Conservation (phyloP, 2,113 vertebrate genomes). For the Arenaria interpres region DNA sequence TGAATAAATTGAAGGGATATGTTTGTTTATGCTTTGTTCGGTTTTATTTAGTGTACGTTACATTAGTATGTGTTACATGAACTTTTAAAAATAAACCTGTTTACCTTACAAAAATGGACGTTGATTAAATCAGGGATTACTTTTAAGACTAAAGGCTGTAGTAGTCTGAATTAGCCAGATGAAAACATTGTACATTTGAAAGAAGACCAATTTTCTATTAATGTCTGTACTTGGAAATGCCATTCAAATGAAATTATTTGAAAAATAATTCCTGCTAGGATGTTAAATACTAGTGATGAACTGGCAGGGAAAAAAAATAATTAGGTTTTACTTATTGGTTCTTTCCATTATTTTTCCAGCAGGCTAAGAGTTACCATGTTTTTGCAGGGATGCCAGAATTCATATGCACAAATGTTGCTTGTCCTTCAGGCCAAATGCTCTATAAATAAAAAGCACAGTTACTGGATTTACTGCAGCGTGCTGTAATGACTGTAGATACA, state of each 20-base stretch:
- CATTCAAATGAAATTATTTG: neutral
- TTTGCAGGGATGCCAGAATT: slow-evolving; percentile 26
- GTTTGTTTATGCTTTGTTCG: neutral
- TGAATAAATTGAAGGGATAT: neutral
- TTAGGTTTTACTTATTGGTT: neutral
- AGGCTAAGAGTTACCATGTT: neutral
- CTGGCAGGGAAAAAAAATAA: neutral
- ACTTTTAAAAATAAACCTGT: neutral
- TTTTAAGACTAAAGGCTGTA: neutral
- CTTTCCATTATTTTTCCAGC: neutral
- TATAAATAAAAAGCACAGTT: slow-evolving; percentile 18
- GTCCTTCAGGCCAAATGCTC: slow-evolving; percentile 32
- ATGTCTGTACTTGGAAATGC: neutral
- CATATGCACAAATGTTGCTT: slow-evolving; percentile 6
- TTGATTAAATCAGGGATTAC: neutral
- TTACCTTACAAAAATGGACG: neutral
- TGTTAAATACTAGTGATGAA: neutral
- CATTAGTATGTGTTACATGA: neutral
- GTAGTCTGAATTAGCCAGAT: neutral
- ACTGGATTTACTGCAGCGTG: neutral
- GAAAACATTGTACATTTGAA: neutral
- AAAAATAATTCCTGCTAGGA: neutral
- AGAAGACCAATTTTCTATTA: neutral
- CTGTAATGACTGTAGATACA: neutral
- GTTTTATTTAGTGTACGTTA: neutral